Conservation (phyloP, 2,797 vertebrate species). For the Gephyroberyx darwinii region DNA sequence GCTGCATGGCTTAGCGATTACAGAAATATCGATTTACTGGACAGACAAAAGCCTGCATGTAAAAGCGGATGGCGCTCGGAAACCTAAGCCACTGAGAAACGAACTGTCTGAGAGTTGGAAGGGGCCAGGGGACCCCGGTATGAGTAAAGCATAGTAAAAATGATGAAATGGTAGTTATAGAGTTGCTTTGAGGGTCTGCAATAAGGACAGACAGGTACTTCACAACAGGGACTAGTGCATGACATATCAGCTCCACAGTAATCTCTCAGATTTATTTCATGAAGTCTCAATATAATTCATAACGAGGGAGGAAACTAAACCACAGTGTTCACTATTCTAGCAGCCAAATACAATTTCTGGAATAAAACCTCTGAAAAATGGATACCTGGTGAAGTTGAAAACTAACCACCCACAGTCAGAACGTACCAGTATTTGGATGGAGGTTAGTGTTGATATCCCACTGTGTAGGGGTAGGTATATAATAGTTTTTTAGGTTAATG, state of each 20-base stretch:
- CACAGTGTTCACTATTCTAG: background rate
- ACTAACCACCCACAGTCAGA: too few relatives aligned
- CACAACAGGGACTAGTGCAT: background rate
- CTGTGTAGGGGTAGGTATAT: too few relatives aligned
- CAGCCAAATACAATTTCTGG: too few relatives aligned
- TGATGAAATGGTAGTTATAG: constrained; percentile 45
- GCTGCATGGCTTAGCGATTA: constrained; percentile 74
- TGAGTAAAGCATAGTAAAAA: constrained; percentile 38
- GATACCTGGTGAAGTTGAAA: too few relatives aligned
- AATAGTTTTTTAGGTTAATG: too few relatives aligned
- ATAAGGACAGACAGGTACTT: background rate
- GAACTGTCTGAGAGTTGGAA: constrained; percentile 39
- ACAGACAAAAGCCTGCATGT: constrained; percentile 79
- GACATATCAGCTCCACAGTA: background rate
- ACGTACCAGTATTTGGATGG: too few relatives aligned
- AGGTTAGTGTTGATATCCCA: too few relatives aligned
- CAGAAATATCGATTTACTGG: constrained; percentile 79
- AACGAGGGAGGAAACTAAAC: background rate
- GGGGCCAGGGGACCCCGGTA: constrained; percentile 38
- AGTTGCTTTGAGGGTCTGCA: constrained; percentile 33
- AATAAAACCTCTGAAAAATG: too few relatives aligned
- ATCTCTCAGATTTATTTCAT: background rate
- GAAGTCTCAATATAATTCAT: background rate
- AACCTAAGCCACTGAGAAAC: constrained; percentile 79
- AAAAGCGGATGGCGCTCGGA: constrained; percentile 69